Conservation (phyloP, 2,888 invertebrate genomes). For the Lacanobia wlatinum region DNA sequence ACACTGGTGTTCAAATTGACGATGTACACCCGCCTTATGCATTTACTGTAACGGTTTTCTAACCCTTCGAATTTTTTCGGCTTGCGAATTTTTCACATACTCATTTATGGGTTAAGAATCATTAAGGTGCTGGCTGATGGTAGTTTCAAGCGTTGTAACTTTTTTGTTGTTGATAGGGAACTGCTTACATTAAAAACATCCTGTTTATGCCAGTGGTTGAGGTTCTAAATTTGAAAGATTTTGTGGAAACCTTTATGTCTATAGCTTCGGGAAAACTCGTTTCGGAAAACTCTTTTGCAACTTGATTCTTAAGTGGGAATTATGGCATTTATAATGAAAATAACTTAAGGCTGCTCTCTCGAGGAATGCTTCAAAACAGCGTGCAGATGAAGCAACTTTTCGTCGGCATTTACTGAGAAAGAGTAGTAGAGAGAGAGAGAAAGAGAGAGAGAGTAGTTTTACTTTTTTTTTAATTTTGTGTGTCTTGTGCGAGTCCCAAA, state of each 20-base stretch:
- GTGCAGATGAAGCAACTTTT: no score
- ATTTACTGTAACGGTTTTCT: constrained; percentile 85
- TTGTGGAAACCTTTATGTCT: neutral
- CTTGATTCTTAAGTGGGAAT: neutral
- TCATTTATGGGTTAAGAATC: constrained; percentile 40
- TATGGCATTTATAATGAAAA: neutral
- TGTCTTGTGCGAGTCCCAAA: no score
- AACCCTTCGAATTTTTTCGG: constrained; percentile 72
- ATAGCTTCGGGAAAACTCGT: neutral
- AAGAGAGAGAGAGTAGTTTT: no score
- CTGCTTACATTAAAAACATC: neutral
- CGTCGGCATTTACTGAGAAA: no score
- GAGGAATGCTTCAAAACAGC: no score
- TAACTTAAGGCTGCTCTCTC: no score
- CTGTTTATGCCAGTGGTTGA: neutral
- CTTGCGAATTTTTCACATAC: constrained; percentile 57
- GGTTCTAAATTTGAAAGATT: constrained; percentile 3
- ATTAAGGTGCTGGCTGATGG: constrained; percentile 33
- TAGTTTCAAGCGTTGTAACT: constrained; percentile 14
- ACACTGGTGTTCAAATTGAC: constrained; percentile 81
- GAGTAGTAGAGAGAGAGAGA: no score
- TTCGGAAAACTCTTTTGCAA: neutral
- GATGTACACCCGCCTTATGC: constrained; percentile 82
- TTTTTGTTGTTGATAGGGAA: neutral
- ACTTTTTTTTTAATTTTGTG: no score